phyloP scores from a whole-genome alignment of 2,113 vertebrate species.

The Notarius lentiginosus region DNA sequence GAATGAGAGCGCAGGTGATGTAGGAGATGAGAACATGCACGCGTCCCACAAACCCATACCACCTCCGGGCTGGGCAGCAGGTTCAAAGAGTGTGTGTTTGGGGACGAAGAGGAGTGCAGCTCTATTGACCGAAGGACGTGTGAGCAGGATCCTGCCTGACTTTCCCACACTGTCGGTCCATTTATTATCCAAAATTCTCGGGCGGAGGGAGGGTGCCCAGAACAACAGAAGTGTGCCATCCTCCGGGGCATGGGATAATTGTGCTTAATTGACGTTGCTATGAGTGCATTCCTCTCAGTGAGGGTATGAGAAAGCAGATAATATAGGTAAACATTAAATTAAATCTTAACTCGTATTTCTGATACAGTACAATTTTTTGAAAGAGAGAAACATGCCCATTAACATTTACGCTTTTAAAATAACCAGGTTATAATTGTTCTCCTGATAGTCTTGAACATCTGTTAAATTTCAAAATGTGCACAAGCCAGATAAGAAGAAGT shows the following conservation, averaged over 20 bases:
- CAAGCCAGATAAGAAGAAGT: slow-evolving; percentile 47
- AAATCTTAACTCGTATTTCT: not conserved
- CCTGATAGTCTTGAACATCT: not conserved
- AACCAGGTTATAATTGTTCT: not conserved
- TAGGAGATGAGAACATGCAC: slow-evolving; percentile 54
- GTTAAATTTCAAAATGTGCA: slow-evolving; percentile 17
- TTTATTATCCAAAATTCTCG: slow-evolving; percentile 62
- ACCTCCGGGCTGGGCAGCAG: slow-evolving; percentile 57
- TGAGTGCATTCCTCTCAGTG: slow-evolving; percentile 48
- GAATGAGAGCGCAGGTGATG: slow-evolving; percentile 44
- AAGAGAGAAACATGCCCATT: not conserved
- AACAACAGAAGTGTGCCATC: slow-evolving; percentile 71
- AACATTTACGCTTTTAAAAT: not conserved
- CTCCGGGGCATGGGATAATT: slow-evolving; percentile 60
- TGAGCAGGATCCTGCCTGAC: slow-evolving; percentile 61
- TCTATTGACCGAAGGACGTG: slow-evolving; percentile 65
- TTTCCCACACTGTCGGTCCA: slow-evolving; percentile 69
- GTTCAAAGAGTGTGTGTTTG: slow-evolving; percentile 55
- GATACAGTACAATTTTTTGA: not conserved
- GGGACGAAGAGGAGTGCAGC: slow-evolving; percentile 12
- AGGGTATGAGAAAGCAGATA: slow-evolving; percentile 14
- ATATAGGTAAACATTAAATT: not conserved
- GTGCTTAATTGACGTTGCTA: slow-evolving; percentile 62
- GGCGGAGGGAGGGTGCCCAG: slow-evolving; percentile 30
- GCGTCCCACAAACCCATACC: slow-evolving; percentile 45